A percentile compares a stretch with the other conserved stretches of the same genome.
Evolutionary conservation across 2,113 vertebrate genomes (phyloP).

Genomic region (Apteryx owenii): DNA sequence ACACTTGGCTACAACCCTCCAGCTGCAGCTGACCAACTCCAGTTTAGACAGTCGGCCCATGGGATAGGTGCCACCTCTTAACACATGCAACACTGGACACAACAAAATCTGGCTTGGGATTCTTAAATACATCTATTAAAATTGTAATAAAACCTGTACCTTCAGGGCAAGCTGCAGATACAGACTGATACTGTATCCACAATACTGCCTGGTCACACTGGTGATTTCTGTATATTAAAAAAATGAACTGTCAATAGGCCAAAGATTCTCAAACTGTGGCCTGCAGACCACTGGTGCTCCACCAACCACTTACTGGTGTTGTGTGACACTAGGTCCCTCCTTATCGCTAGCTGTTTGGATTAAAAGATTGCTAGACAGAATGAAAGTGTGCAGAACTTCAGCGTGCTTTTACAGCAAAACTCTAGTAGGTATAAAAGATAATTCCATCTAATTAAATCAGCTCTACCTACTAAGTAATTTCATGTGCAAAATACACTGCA

Average conservation of each 20-base stretch:
- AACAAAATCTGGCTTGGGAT: not conserved
- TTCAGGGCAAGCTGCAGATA: not conserved
- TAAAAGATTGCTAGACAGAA: not conserved
- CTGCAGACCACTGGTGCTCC: not conserved
- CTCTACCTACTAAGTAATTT: not conserved
- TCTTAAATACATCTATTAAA: not conserved
- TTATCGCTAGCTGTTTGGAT: not conserved
- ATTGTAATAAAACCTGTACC: not conserved
- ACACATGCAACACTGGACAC: not conserved
- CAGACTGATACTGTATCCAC: not conserved
- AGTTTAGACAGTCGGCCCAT: not conserved
- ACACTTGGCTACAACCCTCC: not conserved
- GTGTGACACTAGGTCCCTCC: accelerated
- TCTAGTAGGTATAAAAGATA: not conserved
- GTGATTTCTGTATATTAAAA: not conserved
- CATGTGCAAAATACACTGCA: not conserved
- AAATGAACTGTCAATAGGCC: not conserved
- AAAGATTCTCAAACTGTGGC: not conserved
- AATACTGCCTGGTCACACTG: not conserved
- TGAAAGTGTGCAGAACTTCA: not conserved
- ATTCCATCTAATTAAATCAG: not conserved
- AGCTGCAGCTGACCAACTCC: not conserved
- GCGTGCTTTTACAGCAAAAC: not conserved
- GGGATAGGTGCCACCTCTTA: not conserved
- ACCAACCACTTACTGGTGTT: not conserved